phyloP scores from a whole-genome alignment of 2,797 vertebrate genomes.

The Macropus fuliginosus region DNA sequence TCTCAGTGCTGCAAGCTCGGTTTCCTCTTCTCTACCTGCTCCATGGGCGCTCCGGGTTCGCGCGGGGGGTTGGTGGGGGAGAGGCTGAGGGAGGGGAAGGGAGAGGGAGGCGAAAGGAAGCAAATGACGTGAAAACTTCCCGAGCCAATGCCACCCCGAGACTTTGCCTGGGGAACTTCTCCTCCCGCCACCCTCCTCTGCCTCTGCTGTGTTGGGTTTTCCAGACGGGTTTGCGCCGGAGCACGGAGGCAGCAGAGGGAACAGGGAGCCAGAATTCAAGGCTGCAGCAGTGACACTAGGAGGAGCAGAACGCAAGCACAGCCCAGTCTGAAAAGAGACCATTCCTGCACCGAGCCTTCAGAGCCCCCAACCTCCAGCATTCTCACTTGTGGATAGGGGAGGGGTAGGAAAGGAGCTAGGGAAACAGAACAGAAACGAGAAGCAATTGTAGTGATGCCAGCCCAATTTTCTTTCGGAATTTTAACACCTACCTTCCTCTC shows the following conservation, averaged over 20 bases:
- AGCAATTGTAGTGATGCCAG: constrained; percentile 17
- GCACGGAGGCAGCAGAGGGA: neutral
- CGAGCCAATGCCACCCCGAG: constrained; percentile 81
- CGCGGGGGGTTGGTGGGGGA: neutral
- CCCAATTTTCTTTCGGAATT: neutral
- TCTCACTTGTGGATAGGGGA: neutral
- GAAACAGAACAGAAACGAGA: neutral
- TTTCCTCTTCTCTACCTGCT: constrained; percentile 57
- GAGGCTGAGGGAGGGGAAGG: constrained; percentile 51
- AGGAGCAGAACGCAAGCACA: constrained; percentile 27
- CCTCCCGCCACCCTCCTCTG: constrained; percentile 32
- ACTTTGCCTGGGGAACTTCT: constrained; percentile 77
- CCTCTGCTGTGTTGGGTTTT: constrained; percentile 59
- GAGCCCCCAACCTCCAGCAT: constrained; percentile 34
- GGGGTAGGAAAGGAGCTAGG: rapidly evolving
- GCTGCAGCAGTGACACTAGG: constrained; percentile 56
- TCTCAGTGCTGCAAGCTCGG: constrained; percentile 75
- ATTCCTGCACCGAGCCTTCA: constrained; percentile 58
- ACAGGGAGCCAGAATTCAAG: neutral
- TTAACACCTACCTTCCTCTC: neutral
- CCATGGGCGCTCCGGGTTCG: constrained; percentile 69
- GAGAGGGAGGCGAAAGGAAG: constrained; percentile 72
- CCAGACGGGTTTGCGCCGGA: constrained; percentile 19
- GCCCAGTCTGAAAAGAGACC: constrained; percentile 48
- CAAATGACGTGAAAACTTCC: constrained; percentile 85